These are phyloP conservation scores for Tipula confusa DNA, from an alignment of 2,888 invertebrate species.

Conservation along the genomic window DNA sequence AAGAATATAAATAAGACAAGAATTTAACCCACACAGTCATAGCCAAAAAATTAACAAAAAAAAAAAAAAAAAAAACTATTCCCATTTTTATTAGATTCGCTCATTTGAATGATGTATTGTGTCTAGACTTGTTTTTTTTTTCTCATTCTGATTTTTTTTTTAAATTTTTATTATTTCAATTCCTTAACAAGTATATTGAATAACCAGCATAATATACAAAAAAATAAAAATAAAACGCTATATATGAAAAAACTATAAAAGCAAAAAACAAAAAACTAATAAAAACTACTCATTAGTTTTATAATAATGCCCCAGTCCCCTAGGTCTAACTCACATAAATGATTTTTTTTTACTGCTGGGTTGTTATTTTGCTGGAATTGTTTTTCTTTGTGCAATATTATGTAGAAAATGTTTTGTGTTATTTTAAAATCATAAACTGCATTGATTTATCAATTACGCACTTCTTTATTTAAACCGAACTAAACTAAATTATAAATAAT, in stretches of 20 bases:
- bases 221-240: not conserved
- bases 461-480: too few species aligned
- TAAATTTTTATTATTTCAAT: not conserved
- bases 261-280: not conserved
- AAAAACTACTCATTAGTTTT: slow-evolving; percentile 28
- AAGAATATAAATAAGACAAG: not conserved
- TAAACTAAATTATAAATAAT: too few species aligned
- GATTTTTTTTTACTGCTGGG: not conserved
- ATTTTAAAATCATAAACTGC: too few species aligned
- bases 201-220: slow-evolving; percentile 6
- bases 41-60: slow-evolving; percentile 8
- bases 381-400: too few species aligned
- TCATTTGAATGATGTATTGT: slow-evolving; percentile 31
- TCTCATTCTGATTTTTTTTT: slow-evolving; percentile 28
- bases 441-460: too few species aligned
- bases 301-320: slow-evolving; percentile 21
- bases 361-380: not conserved
- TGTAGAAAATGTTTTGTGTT: too few species aligned
- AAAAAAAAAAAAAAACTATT: not conserved
- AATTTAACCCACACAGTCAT: not conserved
- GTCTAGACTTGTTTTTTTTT: slow-evolving; percentile 30
- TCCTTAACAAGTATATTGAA: slow-evolving; percentile 28
- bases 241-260: slow-evolving; percentile 15
- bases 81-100: slow-evolving; percentile 30
- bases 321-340: not conserved